Conservation (phyloP, 2,888 invertebrate genomes). For the Diogma glabrata region DNA sequence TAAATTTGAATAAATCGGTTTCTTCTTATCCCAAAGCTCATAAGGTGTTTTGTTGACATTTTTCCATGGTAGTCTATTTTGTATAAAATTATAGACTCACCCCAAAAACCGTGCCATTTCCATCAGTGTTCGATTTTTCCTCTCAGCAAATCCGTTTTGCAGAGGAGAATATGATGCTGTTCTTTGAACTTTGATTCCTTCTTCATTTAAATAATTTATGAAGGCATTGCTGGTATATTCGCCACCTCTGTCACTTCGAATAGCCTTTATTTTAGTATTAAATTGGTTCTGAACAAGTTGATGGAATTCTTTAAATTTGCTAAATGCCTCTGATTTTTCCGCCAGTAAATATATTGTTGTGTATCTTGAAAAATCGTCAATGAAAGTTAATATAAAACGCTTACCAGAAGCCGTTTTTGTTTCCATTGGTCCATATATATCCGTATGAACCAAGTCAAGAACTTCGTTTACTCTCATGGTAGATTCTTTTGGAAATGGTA, state of each 20-base stretch:
- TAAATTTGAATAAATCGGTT: neutral
- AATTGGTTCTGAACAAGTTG: conserved; percentile 17
- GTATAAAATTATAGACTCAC: neutral
- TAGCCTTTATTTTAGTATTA: conserved; percentile 16
- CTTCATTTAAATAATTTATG: conserved; percentile 16
- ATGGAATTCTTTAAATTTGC: conserved; percentile 17
- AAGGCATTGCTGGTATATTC: conserved; percentile 22
- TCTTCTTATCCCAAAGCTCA: neutral
- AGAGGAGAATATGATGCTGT: conserved; percentile 21
- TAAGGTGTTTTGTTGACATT: neutral
- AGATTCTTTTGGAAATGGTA: conserved; percentile 23
- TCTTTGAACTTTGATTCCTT: conserved; percentile 21
- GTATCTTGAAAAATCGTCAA: conserved; percentile 26
- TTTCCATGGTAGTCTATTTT: neutral
- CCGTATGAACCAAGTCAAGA: conserved; percentile 23
- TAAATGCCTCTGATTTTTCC: conserved; percentile 20
- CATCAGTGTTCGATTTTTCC: no score
- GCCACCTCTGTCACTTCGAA: conserved; percentile 10
- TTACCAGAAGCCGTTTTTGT: conserved; percentile 16
- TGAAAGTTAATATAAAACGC: conserved; percentile 24
- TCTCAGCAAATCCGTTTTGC: no score
- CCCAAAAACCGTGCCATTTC: neutral
- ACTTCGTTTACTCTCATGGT: conserved; percentile 6
- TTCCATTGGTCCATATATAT: conserved; percentile 27
- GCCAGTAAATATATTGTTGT: conserved; percentile 20